Evolutionary conservation across 2,113 vertebrate genomes (phyloP).

Genomic region (Puntigrus tetrazona): DNA sequence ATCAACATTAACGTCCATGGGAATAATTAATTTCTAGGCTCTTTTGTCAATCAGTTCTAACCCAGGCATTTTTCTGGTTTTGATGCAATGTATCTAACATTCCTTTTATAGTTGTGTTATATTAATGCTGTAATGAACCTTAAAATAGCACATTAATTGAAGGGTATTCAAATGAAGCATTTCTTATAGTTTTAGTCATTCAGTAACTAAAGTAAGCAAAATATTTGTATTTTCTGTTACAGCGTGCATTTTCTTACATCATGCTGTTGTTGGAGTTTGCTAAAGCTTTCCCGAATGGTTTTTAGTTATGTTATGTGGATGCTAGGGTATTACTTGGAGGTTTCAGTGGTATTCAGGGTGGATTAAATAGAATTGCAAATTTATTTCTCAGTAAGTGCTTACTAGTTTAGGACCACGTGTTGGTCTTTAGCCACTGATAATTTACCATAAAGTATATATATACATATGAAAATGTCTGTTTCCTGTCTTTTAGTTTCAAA

Average conservation of each 20-base stretch:
- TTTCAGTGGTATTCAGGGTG: background rate
- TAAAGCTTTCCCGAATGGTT: background rate
- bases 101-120: background rate
- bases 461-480: background rate
- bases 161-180: background rate
- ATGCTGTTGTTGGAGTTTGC: background rate
- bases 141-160: constrained; percentile 1
- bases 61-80: background rate
- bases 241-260: too few species aligned
- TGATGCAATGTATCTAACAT: background rate
- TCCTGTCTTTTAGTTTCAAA: background rate
- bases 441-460: background rate
- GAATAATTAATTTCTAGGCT: background rate
- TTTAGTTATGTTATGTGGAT: background rate
- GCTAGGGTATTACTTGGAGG: background rate
- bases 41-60: background rate
- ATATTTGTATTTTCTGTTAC: background rate
- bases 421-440: background rate
- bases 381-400: background rate
- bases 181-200: background rate
- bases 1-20: background rate
- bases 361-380: background rate
- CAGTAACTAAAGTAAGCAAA: background rate
- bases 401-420: background rate
- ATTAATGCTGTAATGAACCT: background rate